A percentile compares a stretch with the other conserved stretches of the same genome.
Evolutionary conservation across 2,888 invertebrate genomes (phyloP).

Genomic region (Platerodrilus igneus): DNA sequence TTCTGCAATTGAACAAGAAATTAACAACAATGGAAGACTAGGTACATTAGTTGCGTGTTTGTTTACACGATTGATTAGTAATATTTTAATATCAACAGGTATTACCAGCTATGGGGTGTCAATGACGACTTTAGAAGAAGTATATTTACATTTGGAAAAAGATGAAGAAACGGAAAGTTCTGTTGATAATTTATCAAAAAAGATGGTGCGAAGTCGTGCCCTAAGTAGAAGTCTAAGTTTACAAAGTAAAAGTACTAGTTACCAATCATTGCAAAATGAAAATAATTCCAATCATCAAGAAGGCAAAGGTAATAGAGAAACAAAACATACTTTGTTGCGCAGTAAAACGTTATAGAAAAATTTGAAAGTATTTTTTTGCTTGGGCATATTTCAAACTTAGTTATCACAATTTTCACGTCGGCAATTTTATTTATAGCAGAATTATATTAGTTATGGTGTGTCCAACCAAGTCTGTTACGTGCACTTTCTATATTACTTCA

Average conservation of each 20-base stretch:
- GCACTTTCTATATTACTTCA: too few relatives aligned
- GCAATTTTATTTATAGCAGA: too few relatives aligned
- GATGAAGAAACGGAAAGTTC: slow-evolving; percentile 61
- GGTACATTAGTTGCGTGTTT: slow-evolving; percentile 44
- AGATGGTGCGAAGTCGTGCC: slow-evolving; percentile 67
- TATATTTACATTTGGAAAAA: slow-evolving; percentile 75
- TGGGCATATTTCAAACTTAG: too few relatives aligned
- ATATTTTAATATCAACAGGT: slow-evolving; percentile 41
- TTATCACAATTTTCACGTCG: too few relatives aligned
- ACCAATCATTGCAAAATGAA: slow-evolving; percentile 64
- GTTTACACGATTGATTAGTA: not conserved
- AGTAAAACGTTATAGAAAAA: not conserved
- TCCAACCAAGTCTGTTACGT: too few relatives aligned
- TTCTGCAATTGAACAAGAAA: slow-evolving; percentile 69
- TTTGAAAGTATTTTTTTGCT: slow-evolving; percentile 8
- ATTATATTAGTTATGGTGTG: too few relatives aligned
- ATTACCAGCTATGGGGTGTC: slow-evolving; percentile 82
- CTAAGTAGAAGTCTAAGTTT: slow-evolving; percentile 66
- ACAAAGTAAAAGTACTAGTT: slow-evolving; percentile 71
- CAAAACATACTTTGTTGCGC: not conserved
- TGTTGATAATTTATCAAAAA: slow-evolving; percentile 69
- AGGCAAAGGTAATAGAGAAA: slow-evolving; percentile 9
- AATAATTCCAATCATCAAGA: slow-evolving; percentile 28
- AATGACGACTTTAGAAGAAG: slow-evolving; percentile 85
- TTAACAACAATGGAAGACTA: slow-evolving; percentile 60